Base-by-base conservation (phyloP, 2,888 invertebrate species). In the Drosophila subquinaria region DNA sequence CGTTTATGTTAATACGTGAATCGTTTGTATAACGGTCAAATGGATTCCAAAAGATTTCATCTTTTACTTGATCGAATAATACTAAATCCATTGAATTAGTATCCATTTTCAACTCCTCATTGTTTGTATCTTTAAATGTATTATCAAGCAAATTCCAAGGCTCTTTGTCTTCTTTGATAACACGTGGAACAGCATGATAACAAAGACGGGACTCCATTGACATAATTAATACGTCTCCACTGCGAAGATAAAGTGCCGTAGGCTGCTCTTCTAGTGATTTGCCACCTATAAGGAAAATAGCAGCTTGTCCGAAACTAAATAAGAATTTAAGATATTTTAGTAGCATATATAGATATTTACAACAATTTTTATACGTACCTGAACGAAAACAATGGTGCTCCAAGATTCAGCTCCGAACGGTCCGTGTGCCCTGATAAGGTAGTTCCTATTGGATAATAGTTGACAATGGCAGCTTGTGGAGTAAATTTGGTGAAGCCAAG, bases 211-310 rank as follows among this genome's bases (percentile, higher is more conserved):
- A 96, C 81, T 95, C 94, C 70, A 95, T 96, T 3, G 97, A 96
- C 99, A 99, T 99, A 0, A 99, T 93, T 36, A 98, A 93, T 60
- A 99, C 94, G 93, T 99, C 99, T 0, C 99, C 99, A 93, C 97
- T 97, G 65, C 95, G 94, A 2, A 99, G 93, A 84, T 95, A 95
- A 57, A 99, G 89, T 0, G 97, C 95, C 17, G 94, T 93, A 3
- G 97, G 96, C 87, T 95, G 93, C 53, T 95, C 94, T 38, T 95
- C 94, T 83, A 95, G 95, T 0, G 95, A 95, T 79, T 92, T 91
- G 0, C 98, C 98, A 20, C 99, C 99, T 77, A 99, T 95, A 40
- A 99, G 94, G 93, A 99, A 99, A 87, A 99, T 95, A 13, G 98
- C 98, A 60, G 97, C 95, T 93, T 98, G 98, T 0, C 99, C 99